phyloP scores from a whole-genome alignment of 2,888 invertebrate genomes.

The Caenorhabditis sp. region DNA sequence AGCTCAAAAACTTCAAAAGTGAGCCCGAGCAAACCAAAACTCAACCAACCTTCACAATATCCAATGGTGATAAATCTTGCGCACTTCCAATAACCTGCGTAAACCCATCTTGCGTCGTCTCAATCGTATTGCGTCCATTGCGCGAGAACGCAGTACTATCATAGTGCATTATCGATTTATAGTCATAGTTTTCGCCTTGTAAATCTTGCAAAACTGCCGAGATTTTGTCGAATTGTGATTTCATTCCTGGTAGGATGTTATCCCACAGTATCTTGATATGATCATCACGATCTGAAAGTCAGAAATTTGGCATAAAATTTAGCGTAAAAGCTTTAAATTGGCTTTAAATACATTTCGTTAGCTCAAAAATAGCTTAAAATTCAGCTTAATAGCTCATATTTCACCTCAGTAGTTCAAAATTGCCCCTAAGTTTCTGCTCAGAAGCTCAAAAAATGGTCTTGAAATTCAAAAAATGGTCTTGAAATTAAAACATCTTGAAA shows the following conservation, averaged over 20 bases:
- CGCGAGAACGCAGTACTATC: constrained; percentile 69
- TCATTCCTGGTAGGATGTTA: constrained; percentile 71
- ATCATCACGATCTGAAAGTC: constrained; percentile 71
- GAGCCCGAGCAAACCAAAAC: too few species aligned
- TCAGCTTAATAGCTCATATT: too few species aligned
- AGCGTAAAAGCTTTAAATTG: too few species aligned
- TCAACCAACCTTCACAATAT: constrained; percentile 63
- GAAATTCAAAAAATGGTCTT: too few species aligned
- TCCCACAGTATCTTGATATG: constrained; percentile 71
- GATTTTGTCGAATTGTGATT: constrained; percentile 69
- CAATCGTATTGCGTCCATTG: constrained; percentile 70
- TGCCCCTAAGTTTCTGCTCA: neutral
- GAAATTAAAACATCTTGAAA: too few species aligned
- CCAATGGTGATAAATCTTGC: constrained; percentile 65
- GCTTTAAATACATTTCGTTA: too few species aligned
- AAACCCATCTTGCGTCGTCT: constrained; percentile 64
- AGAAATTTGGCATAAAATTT: neutral
- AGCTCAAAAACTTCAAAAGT: too few species aligned
- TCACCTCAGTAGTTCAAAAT: too few species aligned
- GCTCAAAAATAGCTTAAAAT: too few species aligned
- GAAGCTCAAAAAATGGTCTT: too few species aligned
- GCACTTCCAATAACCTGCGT: constrained; percentile 69
- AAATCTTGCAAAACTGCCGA: constrained; percentile 62
- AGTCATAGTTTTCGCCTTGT: constrained; percentile 70
- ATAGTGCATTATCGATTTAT: constrained; percentile 69